These are phyloP conservation scores for Maniola jurtina DNA, from an alignment of 1,140 invertebrate genomes.

Conservation along the genomic window DNA sequence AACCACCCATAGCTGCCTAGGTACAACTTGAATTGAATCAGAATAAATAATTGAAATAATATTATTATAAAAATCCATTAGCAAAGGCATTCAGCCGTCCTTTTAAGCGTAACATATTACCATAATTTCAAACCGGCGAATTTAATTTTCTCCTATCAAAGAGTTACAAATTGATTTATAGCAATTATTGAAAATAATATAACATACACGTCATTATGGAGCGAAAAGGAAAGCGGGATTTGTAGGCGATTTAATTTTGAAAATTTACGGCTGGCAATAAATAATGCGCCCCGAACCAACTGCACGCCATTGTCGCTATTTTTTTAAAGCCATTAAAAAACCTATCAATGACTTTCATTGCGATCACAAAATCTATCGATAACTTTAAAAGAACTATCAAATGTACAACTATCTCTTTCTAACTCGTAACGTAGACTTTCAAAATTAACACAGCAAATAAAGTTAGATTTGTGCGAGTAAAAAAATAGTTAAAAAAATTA, in stretches of 20 bases:
- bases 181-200: constrained; percentile 46
- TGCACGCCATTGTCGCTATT: constrained; percentile 66
- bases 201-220: constrained; percentile 40
- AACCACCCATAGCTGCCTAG: no score
- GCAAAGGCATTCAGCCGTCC: neutral
- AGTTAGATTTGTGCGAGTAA: constrained; percentile 33
- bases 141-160: constrained; percentile 30
- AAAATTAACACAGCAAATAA: constrained; percentile 28
- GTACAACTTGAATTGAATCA: no score
- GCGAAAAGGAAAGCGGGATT: constrained; percentile 55
- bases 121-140: constrained; percentile 2
- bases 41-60: neutral
- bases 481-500: constrained; percentile 50
- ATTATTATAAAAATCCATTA: neutral
- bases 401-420: constrained; percentile 42
- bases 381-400: constrained; percentile 30
- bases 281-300: constrained; percentile 57
- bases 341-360: constrained; percentile 66
- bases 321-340: constrained; percentile 75
- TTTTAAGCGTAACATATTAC: constrained; percentile 6
- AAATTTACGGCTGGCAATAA: constrained; percentile 73
- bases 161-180: constrained; percentile 62
- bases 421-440: constrained; percentile 19
- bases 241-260: constrained; percentile 70
- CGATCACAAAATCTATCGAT: constrained; percentile 55